Evolutionary conservation across 2,797 vertebrate genomes (phyloP).

Genomic region (Pangasius mekongensis): DNA sequence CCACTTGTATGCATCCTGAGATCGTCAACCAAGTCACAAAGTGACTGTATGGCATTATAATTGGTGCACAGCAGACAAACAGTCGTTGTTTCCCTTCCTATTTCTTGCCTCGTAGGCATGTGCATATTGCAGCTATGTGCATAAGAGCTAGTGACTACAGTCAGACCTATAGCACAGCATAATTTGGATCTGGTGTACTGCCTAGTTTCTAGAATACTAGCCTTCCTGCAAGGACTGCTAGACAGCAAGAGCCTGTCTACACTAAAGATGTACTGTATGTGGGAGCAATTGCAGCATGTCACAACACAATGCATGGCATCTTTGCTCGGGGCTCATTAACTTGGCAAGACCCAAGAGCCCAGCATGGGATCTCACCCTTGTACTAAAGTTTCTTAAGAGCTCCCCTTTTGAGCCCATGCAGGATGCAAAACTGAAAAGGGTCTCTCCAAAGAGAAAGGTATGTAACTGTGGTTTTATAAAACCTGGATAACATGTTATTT

Average conservation of each 20-base stretch:
- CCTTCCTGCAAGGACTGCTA: background rate
- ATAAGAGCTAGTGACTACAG: background rate
- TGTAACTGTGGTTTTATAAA: background rate
- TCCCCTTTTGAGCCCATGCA: background rate
- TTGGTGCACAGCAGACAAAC: background rate
- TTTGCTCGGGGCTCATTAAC: background rate
- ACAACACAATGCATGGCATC: background rate
- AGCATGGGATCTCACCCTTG: background rate
- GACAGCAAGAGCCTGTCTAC: background rate
- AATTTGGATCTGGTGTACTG: background rate
- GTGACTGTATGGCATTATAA: background rate
- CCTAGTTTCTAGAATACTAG: background rate
- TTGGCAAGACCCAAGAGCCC: background rate
- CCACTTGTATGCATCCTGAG: background rate
- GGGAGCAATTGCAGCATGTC: background rate
- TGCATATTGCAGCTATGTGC: background rate
- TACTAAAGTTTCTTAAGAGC: background rate
- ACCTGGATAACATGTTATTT: background rate
- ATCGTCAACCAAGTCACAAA: slow-evolving; percentile 7
- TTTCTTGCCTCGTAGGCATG: background rate
- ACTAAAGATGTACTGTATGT: background rate
- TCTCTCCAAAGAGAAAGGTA: background rate
- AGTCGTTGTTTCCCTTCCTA: background rate
- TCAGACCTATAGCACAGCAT: background rate
- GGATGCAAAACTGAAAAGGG: background rate